phyloP scores from a whole-genome alignment of 2,888 invertebrate genomes.

The Onthophagus sagittarius region DNA sequence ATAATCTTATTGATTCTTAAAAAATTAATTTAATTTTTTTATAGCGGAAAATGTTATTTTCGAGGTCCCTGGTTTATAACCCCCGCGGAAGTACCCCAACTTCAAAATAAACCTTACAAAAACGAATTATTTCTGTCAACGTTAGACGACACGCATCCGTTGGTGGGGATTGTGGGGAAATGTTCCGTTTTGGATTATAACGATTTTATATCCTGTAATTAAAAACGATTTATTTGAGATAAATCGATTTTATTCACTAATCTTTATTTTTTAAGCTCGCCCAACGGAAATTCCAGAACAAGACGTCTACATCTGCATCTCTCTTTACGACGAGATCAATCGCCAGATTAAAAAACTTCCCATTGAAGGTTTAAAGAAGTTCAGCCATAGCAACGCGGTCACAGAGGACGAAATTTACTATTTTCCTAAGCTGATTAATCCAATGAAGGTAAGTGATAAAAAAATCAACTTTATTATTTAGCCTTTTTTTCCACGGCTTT shows the following conservation, averaged over 20 bases:
- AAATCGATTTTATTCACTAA: neutral
- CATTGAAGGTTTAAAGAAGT: conserved; percentile 71
- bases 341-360: conserved; percentile 70
- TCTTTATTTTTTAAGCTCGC: conserved; percentile 58
- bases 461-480: no score
- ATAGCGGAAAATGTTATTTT: conserved; percentile 84
- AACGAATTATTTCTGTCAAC: conserved; percentile 91
- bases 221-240: no score
- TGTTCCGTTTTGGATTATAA: conserved; percentile 87
- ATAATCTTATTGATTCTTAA: no score
- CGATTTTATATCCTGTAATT: conserved; percentile 68
- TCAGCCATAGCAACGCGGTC: conserved; percentile 74
- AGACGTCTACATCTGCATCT: conserved; percentile 91
- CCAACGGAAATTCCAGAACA: conserved; percentile 91
- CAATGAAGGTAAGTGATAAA: conserved; percentile 53
- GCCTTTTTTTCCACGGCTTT: neutral
- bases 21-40: conserved; percentile 37
- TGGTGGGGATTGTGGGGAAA: conserved; percentile 86
- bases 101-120: conserved; percentile 75
- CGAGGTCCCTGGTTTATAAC: conserved; percentile 91
- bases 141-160: conserved; percentile 85
- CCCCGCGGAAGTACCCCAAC: conserved; percentile 81
- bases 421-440: conserved; percentile 68
- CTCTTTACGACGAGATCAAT: conserved; percentile 84
- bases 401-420: conserved; percentile 90